Evolutionary conservation across 2,888 invertebrate genomes (phyloP), one percentile per base, ranked within the genome.

Genomic region (Caenorhabditis sp.): DNA sequence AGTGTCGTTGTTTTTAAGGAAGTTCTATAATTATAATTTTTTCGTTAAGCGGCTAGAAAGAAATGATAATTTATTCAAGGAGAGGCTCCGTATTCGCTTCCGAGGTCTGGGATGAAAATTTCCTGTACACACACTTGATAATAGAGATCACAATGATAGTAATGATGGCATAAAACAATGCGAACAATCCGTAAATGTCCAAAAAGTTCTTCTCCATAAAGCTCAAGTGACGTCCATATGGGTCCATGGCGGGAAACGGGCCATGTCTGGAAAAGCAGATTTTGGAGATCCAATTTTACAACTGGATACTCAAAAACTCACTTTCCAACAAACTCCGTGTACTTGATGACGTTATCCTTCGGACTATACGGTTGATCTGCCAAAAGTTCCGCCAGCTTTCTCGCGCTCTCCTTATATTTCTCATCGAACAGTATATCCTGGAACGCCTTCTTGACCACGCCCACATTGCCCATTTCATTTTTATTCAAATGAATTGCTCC

Each of bases 301-400:
- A 12, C 6, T 38, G 10, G n/a, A 49, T 12, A 19, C n/a, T 6
- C n/a, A 16, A 47, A 28, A 19, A 61, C 73, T 73, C n/a, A 84
- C 72, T 59, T 47, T 4, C 74, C 83, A 7, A 83, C 69, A 49
- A 79, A 83, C 49, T 83, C 83, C 0, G 79, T 79, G 51, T 83
- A 74, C 41, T 73, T 74, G 3, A 79, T 58, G 5, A 74, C 63
- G n/a, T 49, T 22, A 12, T 83, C 74, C 26, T 83, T 79, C 10
- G 83, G 79, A n/a, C 68, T 63, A 2, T 41, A n/a, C 26, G 83
- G 83, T 22, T 79, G 83, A 51, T 70, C 63, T 16, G 19, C 24
- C 14, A 83, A 41, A 38, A 83, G 35, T 19, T 74, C 58, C 0
- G 79, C 73, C 5, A 83, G 5, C 19, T 61, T 61, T 26, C 35